These are phyloP conservation scores for Suricata suricatta DNA, from an alignment of 2,113 vertebrate genomes.

Conservation along the genomic window DNA sequence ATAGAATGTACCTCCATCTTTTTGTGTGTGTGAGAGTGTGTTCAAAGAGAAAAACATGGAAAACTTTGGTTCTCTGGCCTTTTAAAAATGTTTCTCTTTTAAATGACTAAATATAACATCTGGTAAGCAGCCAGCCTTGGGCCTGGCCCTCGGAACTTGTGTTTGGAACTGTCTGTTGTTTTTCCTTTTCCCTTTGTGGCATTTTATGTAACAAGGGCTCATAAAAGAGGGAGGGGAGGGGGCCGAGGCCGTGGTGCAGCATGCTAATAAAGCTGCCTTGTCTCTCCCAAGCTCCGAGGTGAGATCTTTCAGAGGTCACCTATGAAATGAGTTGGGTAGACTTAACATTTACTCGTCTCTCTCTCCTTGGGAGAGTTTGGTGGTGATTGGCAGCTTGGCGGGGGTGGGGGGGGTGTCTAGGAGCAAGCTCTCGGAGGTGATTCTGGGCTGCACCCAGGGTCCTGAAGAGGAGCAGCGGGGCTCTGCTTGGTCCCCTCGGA, in stretches of 20 bases:
- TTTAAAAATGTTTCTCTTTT: conserved; percentile 35
- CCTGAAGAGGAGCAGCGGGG: neutral
- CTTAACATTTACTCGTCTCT: conserved; percentile 49
- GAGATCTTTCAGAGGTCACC: conserved; percentile 60
- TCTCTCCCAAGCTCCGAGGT: neutral
- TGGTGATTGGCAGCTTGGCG: conserved; percentile 54
- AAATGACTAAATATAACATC: conserved; percentile 32
- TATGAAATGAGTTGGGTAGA: conserved; percentile 64
- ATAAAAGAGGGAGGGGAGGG: conserved; percentile 64
- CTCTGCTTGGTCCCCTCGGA: neutral
- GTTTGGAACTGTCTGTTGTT: conserved; percentile 37
- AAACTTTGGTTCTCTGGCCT: conserved; percentile 72
- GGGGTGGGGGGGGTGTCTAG: neutral
- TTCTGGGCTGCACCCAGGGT: neutral
- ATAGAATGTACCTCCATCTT: conserved; percentile 62
- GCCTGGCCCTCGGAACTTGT: neutral
- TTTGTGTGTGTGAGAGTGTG: conserved; percentile 58
- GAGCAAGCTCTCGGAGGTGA: neutral
- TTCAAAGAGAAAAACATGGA: conserved; percentile 40
- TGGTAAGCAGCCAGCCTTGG: conserved; percentile 19
- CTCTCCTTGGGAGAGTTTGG: conserved; percentile 41
- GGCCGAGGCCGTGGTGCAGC: conserved; percentile 40
- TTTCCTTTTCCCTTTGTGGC: conserved; percentile 71
- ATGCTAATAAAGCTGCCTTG: conserved; percentile 63
- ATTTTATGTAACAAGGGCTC: conserved; percentile 74